Conservation (phyloP, 2,888 invertebrate species). For the Leptura quadrifasciata region DNA sequence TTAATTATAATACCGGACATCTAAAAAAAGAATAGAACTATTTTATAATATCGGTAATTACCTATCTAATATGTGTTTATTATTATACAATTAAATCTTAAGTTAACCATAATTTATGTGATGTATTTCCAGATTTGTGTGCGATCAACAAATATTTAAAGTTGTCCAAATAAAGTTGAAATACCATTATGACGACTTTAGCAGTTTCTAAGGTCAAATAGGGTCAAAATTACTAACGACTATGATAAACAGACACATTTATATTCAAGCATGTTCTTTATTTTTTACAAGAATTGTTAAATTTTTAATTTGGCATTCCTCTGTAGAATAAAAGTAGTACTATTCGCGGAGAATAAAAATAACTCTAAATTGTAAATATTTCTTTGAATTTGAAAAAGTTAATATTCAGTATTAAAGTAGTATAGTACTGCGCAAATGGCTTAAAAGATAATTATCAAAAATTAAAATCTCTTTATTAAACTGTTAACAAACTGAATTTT, state of each 20-base stretch:
- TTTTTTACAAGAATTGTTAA: too few relatives aligned
- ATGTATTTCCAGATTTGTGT: neutral
- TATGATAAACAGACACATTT: neutral
- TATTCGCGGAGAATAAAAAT: too few relatives aligned
- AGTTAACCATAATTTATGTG: neutral
- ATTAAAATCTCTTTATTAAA: too few relatives aligned
- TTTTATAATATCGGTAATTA: neutral
- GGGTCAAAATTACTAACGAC: neutral
- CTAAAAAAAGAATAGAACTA: neutral
- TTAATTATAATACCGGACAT: neutral
- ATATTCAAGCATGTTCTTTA: neutral
- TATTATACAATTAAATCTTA: neutral
- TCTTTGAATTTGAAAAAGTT: too few relatives aligned
- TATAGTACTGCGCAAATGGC: too few relatives aligned
- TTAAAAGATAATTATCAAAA: too few relatives aligned
- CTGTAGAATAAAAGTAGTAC: too few relatives aligned
- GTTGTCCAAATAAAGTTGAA: neutral
- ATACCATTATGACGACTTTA: neutral
- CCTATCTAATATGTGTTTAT: neutral
- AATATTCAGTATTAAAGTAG: too few relatives aligned
- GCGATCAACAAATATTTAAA: neutral
- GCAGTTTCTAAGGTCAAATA: neutral
- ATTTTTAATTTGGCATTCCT: too few relatives aligned
- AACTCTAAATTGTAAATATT: too few relatives aligned
- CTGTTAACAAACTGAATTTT: too few relatives aligned